Evolutionary conservation across 2,797 vertebrate genomes (phyloP).

Genomic region (Heteromormyrus szaboi): DNA sequence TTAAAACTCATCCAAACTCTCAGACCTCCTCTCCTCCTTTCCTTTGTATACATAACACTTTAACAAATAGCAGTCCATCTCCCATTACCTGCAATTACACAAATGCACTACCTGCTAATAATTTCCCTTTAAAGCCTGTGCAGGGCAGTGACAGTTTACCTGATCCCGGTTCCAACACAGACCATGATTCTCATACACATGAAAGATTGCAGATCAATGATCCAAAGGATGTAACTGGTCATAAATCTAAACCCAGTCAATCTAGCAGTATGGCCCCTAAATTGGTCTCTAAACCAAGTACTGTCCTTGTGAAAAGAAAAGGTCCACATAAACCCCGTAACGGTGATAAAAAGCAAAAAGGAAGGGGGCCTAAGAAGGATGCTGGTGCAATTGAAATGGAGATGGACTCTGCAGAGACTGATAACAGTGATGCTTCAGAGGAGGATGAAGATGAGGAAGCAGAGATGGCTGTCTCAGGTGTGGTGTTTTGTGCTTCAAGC

Average conservation of each 20-base stretch:
- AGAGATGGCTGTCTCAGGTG: not conserved
- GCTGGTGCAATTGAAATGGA: not conserved
- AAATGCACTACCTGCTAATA: not conserved
- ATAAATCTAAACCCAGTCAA: not conserved
- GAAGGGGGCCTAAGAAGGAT: not conserved
- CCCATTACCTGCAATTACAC: not conserved
- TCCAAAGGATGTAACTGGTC: not conserved
- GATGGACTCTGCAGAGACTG: slow-evolving; percentile 10
- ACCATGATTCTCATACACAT: not conserved
- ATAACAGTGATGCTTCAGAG: slow-evolving; percentile 55
- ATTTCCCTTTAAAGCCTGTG: not conserved
- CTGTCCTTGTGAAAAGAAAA: not conserved
- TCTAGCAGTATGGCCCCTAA: not conserved
- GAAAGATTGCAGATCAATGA: not conserved
- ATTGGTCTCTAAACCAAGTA: not conserved
- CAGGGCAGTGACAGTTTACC: not conserved
- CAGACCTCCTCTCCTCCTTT: slow-evolving; percentile 7
- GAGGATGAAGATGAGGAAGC: slow-evolving; percentile 45
- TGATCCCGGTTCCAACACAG: not conserved
- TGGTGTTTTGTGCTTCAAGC: not conserved
- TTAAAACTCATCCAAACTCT: slow-evolving; percentile 3
- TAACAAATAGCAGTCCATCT: not conserved
- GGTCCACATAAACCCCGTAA: too few species aligned
- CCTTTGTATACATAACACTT: not conserved
- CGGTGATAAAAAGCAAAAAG: not conserved